Evolutionary conservation across 2,113 vertebrate genomes (phyloP).

Genomic region (Vulpes ferrilata): DNA sequence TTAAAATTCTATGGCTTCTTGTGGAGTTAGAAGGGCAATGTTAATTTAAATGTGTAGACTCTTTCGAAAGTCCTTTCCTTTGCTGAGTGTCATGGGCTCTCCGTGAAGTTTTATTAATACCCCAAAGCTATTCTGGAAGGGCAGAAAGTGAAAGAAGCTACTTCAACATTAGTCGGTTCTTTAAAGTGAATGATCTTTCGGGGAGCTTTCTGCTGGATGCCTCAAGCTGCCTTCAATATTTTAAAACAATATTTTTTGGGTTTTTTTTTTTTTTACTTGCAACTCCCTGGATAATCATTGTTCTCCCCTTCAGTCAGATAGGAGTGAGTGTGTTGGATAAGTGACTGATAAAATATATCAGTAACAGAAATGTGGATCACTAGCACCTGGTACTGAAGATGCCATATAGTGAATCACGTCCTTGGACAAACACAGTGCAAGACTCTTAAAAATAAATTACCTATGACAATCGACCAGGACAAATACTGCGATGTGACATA

Average conservation of each 20-base stretch:
- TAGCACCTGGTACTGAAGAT: not conserved
- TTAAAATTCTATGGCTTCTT: slow-evolving; percentile 67
- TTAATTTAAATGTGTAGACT: slow-evolving; percentile 63
- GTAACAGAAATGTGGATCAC: not conserved
- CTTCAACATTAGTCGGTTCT: not conserved
- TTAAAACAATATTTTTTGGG: not conserved
- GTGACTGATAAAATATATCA: not conserved
- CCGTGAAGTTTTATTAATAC: slow-evolving; percentile 2
- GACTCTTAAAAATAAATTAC: slow-evolving; percentile 14
- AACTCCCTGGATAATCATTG: not conserved
- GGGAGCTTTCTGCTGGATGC: not conserved
- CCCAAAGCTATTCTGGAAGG: slow-evolving; percentile 35
- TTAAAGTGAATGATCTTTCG: slow-evolving; percentile 33
- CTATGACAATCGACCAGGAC: not conserved
- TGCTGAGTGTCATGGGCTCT: not conserved
- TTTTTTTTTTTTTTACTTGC: not conserved
- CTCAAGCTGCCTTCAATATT: not conserved
- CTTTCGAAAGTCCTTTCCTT: slow-evolving; percentile 30
- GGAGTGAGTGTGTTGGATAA: slow-evolving; percentile 14
- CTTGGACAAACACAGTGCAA: not conserved
- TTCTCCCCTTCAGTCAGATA: not conserved
- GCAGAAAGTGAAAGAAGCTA: not conserved
- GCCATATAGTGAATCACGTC: not conserved
- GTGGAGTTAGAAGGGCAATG: slow-evolving; percentile 14
- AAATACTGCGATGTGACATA: not conserved